Base-by-base conservation (phyloP, 1,140 invertebrate species). In the Eufriesea mexicana region DNA sequence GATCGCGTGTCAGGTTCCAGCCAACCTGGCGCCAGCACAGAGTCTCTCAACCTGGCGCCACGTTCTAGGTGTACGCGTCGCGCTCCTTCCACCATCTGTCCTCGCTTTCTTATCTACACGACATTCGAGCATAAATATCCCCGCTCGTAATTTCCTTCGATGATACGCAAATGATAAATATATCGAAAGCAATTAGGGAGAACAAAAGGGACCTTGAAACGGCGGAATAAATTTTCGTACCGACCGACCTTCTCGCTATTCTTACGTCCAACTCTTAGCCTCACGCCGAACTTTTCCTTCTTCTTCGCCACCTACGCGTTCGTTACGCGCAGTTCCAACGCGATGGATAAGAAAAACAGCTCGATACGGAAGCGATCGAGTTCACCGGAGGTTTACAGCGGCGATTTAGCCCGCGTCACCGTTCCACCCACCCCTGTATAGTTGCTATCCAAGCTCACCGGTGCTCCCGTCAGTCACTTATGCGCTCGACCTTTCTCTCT, bases 1-100 rank as follows among this genome's bases (percentile, higher is more conserved):
- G 92, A 94, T 94, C 92, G 93, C 90, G 87, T 89, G 92, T 91
- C 91, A 91, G 93, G 89, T 92, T 92, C 91, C 91, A 92, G 92
- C 90, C 93, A 90, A 94, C 92, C 91, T 94, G 93, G 92, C 93
- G 92, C 93, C 93, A 88, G 74, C 85, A 73, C 90, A 92, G 91
- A 74, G 91, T 84, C 86, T 92, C 91, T 87, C 93, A 93, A 93
- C 89, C 66, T 67, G 71, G 47, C 79, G 76, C 73, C 75, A 86
- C 25, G 16, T 35, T 35, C 28, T 35, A 71, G 61, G 61, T 73
- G 2, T 23, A 55, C 23, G 18, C 28, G 2, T 28, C 45, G n/a
- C 25, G 9, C 47, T 18, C 23, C 12, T n/a, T 51, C 47, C 23
- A 71, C 62, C n/a, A 70, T 61, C 74, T 70, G 80, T 78, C 66